Evolutionary conservation across 2,888 invertebrate genomes (phyloP), one percentile per base, ranked within the genome.

Genomic region (Polietes domitor): DNA sequence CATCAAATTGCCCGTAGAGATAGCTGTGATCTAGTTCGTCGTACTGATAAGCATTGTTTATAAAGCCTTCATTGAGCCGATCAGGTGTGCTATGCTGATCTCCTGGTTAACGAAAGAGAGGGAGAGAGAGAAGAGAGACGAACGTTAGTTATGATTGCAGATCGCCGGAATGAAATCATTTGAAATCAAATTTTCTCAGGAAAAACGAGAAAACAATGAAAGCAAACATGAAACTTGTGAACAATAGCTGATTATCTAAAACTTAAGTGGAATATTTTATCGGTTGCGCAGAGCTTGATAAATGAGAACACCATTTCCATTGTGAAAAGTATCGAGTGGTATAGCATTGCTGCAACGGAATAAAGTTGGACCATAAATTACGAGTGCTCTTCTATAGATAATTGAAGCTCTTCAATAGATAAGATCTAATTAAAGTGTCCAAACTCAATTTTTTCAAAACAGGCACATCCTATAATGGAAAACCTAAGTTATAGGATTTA

Each of bases 11-110:
- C 68, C 87, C 76, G 77, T 88, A 88, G 63, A 87, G 72, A 78
- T 89, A 88, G 58, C 86, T 87, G 86, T 88, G 87, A 75, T 88
- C 88, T 88, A 89, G 80, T 82, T 90, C 89, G 82, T 91, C 89
- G 82, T 89, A 87, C 41, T 88, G 82, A 61, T 88, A 86, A 21
- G 86, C 88, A 43, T 87, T 88, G 85, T 90, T 90, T 65, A 86
- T 83, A 65, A 86, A 83, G 58, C 92, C 86, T 79, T 88, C 47
- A 73, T 50, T 26, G 65, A 32, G 15, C 76, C 79, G 82, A 77
- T 47, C 43, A 74, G 84, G 53, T 78, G 82, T 84, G 68, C 15
- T 47, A 0, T 19, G 28, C 68, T 80, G 85, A 70, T 76, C 76
- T 72, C 68, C n/a, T 37, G 55, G 47, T 70, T 43, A 12, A 32